phyloP scores from a whole-genome alignment of 2,797 vertebrate species.

The Dryobates pubescens region DNA sequence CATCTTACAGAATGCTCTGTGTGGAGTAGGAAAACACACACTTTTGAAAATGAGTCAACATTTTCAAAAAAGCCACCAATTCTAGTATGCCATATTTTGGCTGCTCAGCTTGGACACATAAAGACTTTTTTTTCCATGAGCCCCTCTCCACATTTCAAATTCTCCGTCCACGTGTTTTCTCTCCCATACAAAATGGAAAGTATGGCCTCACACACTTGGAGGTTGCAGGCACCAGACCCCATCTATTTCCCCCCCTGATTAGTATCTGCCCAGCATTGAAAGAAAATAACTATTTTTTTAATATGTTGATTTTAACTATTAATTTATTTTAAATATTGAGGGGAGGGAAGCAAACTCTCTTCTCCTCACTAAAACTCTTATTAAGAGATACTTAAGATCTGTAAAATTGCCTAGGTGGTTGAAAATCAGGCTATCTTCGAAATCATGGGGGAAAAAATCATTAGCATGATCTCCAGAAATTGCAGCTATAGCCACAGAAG shows the following conservation, averaged over 20 bases:
- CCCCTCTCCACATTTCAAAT: neutral
- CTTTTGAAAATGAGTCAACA: conserved; percentile 39
- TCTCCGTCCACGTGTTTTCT: neutral
- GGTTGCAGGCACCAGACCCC: neutral
- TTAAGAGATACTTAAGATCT: neutral
- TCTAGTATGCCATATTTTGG: neutral
- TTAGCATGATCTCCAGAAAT: neutral
- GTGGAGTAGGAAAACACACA: conserved; percentile 32
- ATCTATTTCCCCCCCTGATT: neutral
- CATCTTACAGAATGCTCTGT: conserved; percentile 30
- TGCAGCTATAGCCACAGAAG: neutral
- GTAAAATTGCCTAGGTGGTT: neutral
- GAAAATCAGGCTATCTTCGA: neutral
- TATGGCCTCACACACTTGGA: neutral
- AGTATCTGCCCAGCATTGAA: neutral
- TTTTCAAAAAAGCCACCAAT: neutral
- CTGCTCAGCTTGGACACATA: neutral
- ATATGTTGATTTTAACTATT: neutral
- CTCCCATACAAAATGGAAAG: fast-evolving
- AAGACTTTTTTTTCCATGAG: neutral
- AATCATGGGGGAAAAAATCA: neutral
- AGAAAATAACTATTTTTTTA: neutral
- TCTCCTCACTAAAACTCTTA: neutral
- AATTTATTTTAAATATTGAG: neutral
- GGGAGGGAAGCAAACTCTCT: neutral